Evolutionary conservation across 2,797 vertebrate genomes (phyloP), one percentile per base, ranked within the genome.

Genomic region (Hyperoplus lanceolatus): DNA sequence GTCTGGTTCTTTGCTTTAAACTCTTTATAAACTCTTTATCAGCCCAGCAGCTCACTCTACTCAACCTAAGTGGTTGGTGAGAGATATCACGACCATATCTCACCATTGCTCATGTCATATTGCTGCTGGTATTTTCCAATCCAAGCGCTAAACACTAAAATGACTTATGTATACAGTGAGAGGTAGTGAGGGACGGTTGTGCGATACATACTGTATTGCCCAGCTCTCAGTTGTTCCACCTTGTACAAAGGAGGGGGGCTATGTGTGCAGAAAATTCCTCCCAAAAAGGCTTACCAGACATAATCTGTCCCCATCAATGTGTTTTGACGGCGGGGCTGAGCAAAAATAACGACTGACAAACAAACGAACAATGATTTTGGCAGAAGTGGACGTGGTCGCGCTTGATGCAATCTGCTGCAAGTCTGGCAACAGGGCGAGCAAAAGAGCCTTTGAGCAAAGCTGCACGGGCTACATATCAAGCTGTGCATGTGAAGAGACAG

Each of bases 401-500:
- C 89, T 92, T 91, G 88, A 91, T 82, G 90, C 89, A 93, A 92
- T 91, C 79, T 84, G 73, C 71, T 89, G 93, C 73, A 87, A 90
- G 82, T 72, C 79, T 81, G 84, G 86, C 75, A 84, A 70, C 75
- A 66, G 75, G 53, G 45, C 11, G 12, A 64, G 70, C 50, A 86
- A 85, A 85, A 83, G 71, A 29, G 29, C 29, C 75, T 73, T 58
- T 0, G 48, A 80, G 77, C 41, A 42, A 67, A 81, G 72, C 75
- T 50, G 70, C 59, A 70, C 15, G n/a, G 29, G 73, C 55, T 59
- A 9, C 36, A 71, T 29, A 29, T 82, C 80, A 78, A 79, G 71
- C 77, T 74, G 73, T 61, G 79, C 56, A 57, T 84, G 75, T 72
- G 46, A 61, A 78, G 48, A 46, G 58, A 79, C 60, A 11, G 29